Percentiles rank a stretch among this genome's conserved stretches.
phyloP scores from a whole-genome alignment of 2,797 vertebrate genomes.

The Rhinogobio ventralis region DNA sequence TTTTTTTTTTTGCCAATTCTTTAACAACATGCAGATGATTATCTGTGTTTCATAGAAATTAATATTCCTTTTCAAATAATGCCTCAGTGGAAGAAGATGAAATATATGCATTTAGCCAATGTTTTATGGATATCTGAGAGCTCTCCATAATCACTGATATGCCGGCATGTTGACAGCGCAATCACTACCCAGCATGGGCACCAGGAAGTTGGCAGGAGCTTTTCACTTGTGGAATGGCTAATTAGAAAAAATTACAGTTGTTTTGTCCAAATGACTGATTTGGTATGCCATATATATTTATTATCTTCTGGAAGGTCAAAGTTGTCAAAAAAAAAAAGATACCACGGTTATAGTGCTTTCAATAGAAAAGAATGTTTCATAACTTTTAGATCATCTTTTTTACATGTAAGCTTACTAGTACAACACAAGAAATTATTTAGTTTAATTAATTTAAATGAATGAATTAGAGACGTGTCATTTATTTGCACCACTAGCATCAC shows the following conservation, averaged over 20 bases:
- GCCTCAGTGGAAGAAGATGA: slow-evolving; percentile 38
- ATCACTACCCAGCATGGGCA: slow-evolving; percentile 56
- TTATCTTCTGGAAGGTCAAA: background rate
- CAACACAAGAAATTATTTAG: too few relatives aligned
- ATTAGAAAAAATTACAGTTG: background rate
- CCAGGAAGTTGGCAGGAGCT: slow-evolving; percentile 34
- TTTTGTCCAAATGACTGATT: slow-evolving; percentile 14
- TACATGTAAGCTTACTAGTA: too few relatives aligned
- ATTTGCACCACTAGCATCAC: too few relatives aligned
- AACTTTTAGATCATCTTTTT: too few relatives aligned
- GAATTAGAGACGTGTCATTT: too few relatives aligned
- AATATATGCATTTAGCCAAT: slow-evolving; percentile 58
- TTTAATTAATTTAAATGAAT: too few relatives aligned
- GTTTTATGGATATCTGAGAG: slow-evolving; percentile 50
- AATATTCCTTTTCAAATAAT: slow-evolving; percentile 23
- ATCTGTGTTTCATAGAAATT: background rate
- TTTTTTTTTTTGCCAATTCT: background rate
- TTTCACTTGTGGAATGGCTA: slow-evolving; percentile 5
- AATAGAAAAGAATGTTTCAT: too few relatives aligned
- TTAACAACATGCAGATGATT: background rate
- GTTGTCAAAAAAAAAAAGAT: background rate
- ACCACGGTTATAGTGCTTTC: too few relatives aligned
- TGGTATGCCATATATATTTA: background rate
- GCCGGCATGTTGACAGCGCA: slow-evolving; percentile 52
- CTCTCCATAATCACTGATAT: slow-evolving; percentile 64